Evolutionary conservation across 1,140 invertebrate species (phyloP).

Genomic region (Pachyrhynchus sulphureomaculatus): DNA sequence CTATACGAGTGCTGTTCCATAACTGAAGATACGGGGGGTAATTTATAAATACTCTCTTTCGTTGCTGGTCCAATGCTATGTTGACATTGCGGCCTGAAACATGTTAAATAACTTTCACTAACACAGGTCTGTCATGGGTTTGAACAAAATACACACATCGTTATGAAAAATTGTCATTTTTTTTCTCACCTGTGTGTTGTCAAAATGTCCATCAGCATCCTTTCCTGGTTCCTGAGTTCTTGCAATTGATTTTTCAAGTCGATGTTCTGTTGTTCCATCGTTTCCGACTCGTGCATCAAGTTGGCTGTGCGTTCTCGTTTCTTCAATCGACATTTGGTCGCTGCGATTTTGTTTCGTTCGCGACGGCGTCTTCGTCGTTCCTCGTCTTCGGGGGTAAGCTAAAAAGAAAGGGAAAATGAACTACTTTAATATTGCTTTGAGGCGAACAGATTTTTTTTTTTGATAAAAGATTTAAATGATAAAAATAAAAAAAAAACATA

Average conservation of each 20-base stretch:
- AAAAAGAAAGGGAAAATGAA: too few relatives aligned
- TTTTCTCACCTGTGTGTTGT: slow-evolving; percentile 57
- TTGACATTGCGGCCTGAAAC: slow-evolving; percentile 61
- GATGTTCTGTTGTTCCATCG: slow-evolving; percentile 82
- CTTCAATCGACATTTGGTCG: slow-evolving; percentile 92
- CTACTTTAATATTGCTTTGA: too few relatives aligned
- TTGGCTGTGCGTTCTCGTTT: slow-evolving; percentile 87
- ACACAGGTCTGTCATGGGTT: too few relatives aligned
- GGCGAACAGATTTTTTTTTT: too few relatives aligned
- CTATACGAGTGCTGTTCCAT: slow-evolving; percentile 49
- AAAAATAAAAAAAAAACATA: too few relatives aligned
- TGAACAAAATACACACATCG: too few relatives aligned
- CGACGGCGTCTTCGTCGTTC: slow-evolving; percentile 77
- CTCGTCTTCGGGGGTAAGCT: slow-evolving; percentile 91
- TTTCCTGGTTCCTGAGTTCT: slow-evolving; percentile 71
- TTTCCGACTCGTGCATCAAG: slow-evolving; percentile 83
- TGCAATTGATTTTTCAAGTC: slow-evolving; percentile 78
- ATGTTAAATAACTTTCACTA: too few relatives aligned
- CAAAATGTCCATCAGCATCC: slow-evolving; percentile 72
- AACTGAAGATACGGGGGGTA: slow-evolving; percentile 45
- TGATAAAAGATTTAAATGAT: too few relatives aligned
- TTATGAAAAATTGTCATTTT: too few relatives aligned
- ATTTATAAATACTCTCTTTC: slow-evolving; percentile 38
- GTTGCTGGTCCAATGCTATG: slow-evolving; percentile 56
- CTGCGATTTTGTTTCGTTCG: slow-evolving; percentile 92